Evolutionary conservation across 2,113 vertebrate genomes (phyloP).

Genomic region (Eleginops maclovinus): DNA sequence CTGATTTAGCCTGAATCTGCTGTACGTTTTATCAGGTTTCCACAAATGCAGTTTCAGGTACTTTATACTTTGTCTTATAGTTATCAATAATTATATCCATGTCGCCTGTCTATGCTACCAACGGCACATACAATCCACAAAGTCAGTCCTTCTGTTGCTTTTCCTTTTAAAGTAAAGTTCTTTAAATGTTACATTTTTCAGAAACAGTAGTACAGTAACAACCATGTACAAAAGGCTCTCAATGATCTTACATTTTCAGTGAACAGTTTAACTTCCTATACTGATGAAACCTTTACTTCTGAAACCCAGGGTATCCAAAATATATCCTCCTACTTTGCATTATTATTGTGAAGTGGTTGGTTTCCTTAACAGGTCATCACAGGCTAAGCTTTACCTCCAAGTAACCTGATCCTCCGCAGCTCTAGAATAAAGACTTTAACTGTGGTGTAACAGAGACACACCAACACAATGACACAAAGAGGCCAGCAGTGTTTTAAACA

Average conservation of each 20-base stretch:
- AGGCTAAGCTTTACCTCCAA: slow-evolving; percentile 17
- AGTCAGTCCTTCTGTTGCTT: too few species aligned
- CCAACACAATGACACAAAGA: slow-evolving; percentile 57
- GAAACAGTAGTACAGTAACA: not conserved
- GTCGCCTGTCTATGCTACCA: too few species aligned
- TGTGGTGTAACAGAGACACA: slow-evolving; percentile 47
- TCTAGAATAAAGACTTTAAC: slow-evolving; percentile 33
- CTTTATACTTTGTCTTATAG: too few species aligned
- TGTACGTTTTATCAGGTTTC: too few species aligned
- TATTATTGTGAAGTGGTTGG: slow-evolving; percentile 3
- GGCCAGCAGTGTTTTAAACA: slow-evolving; percentile 56
- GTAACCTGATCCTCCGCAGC: slow-evolving; percentile 44
- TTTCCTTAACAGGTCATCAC: slow-evolving; percentile 22
- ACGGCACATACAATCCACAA: too few species aligned
- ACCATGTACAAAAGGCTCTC: not conserved
- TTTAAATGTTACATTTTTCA: not conserved
- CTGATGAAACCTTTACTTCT: not conserved
- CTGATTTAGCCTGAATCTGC: too few species aligned
- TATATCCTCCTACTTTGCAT: not conserved
- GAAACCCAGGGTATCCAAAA: not conserved
- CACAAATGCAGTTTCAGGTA: too few species aligned
- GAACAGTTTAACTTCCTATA: not conserved
- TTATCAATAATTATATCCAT: too few species aligned
- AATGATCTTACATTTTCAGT: not conserved
- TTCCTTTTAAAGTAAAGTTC: not conserved